phyloP scores from a whole-genome alignment of 92 coral and sea anemone species.

The Diadumene lineata region DNA sequence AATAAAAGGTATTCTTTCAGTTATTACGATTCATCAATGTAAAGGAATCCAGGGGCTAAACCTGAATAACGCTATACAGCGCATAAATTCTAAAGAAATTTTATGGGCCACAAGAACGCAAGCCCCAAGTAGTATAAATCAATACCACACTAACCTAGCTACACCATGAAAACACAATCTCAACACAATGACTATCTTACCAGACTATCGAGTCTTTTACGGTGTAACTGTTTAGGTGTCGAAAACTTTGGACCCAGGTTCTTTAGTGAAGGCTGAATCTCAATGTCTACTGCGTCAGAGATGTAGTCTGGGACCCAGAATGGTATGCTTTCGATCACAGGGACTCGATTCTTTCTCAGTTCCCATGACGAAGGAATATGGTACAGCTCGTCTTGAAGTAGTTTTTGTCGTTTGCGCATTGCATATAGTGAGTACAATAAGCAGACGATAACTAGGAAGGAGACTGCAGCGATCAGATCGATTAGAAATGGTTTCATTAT shows the following conservation, averaged over 20 bases:
- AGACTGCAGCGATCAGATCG: constrained; percentile 18
- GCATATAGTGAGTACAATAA: constrained; percentile 10
- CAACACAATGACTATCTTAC: constrained; percentile 11
- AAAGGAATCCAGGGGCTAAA: too few species aligned
- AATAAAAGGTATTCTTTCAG: not conserved
- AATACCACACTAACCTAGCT: not conserved
- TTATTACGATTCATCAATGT: not conserved
- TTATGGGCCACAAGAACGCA: too few species aligned
- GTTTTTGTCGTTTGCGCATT: constrained; percentile 22
- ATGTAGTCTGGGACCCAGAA: constrained; percentile 63
- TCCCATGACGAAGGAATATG: constrained; percentile 39
- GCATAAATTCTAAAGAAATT: too few species aligned
- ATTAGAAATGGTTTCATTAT: constrained; percentile 19
- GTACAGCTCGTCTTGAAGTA: constrained; percentile 2
- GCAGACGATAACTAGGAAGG: constrained; percentile 17
- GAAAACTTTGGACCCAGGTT: constrained; percentile 51
- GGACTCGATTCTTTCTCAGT: constrained; percentile 41
- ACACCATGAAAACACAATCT: not conserved
- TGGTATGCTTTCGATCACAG: constrained; percentile 60
- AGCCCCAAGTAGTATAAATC: too few species aligned
- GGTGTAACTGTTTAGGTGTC: constrained; percentile 41
- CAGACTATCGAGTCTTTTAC: not conserved
- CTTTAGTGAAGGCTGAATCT: constrained; percentile 66
- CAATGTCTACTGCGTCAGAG: constrained; percentile 53
- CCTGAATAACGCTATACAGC: too few species aligned